Conservation (phyloP, 2,797 vertebrate genomes). For the Sebastolobus altivelis region DNA sequence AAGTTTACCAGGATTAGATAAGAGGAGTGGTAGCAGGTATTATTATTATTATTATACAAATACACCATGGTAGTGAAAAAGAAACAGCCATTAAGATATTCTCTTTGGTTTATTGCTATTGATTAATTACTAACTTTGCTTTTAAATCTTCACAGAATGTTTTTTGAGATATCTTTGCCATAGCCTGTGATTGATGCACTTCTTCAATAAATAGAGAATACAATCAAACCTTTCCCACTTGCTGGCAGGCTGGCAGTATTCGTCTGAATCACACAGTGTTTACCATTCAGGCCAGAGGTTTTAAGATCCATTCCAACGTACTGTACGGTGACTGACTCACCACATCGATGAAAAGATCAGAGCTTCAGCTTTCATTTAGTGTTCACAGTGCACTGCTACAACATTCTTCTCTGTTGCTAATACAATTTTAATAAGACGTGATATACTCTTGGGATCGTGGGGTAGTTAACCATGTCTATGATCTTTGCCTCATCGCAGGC, state of each 20-base stretch:
- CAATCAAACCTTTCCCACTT: neutral
- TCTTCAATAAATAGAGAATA: neutral
- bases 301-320: neutral
- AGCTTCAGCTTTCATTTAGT: conserved; percentile 26
- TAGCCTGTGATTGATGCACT: conserved; percentile 1
- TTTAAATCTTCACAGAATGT: neutral
- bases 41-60: neutral
- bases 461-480: neutral
- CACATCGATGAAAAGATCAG: conserved; percentile 31
- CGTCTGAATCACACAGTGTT: conserved; percentile 3
- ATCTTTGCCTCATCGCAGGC: conserved; percentile 4
- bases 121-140: conserved; percentile 6
- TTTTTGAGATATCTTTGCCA: neutral
- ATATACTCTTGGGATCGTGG: neutral
- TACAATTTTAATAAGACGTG: conserved; percentile 37
- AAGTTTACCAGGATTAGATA: conserved; percentile 12
- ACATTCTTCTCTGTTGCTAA: conserved; percentile 25
- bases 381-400: conserved; percentile 7
- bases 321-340: conserved; percentile 25
- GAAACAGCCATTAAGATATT: neutral
- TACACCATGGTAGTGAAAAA: neutral
- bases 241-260: neutral
- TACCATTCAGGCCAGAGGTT: conserved; percentile 10
- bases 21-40: neutral
- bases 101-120: conserved; percentile 4